Base-by-base conservation (phyloP, 2,888 invertebrate genomes). In the Oscheius sp. region DNA sequence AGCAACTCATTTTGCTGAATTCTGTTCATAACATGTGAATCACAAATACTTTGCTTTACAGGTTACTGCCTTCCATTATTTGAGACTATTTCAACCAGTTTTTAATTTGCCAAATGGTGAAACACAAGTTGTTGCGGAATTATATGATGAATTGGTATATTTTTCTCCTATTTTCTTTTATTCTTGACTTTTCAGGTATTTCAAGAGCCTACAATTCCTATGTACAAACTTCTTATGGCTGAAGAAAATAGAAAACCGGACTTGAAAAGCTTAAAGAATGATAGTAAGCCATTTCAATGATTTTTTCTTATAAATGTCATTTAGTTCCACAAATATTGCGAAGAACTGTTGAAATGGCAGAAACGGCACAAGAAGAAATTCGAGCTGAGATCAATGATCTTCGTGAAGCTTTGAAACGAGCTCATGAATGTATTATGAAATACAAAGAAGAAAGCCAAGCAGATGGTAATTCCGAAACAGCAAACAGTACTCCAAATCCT, bases 111-210 rank as follows among this genome's bases (percentile, higher is more conserved):
- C 82, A 13, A 74, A 75, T 27, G 84, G 84, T 21, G 58, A 64
- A 49, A 45, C 63, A 18, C 72, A 79, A 46, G 85, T 86, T n/a
- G 74, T 83, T 25, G 72, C 82, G n/a, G 86, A 86, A 73, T 83
- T 79, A 59, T 85, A 85, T 69, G 85, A 85, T 77, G 85, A 85
- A 75, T 76, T 85, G 27, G 85, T 80, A 46, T 63, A 70, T 73
- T 73, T 64, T 46, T 9, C 35, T 35, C 9, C 35, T 35, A 35
- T 35, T 35, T 6, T 35, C 9, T 35, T 35, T 35, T 72, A 27
- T 16, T 18, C n/a, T n/a, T n/a, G n/a, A n/a, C n/a, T 6, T 43
- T 72, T 75, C 68, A 83, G 83, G 73, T 85, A 9, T 84, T 84
- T 74, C 80, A 83, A 77, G 84, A 84, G 61, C 84, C 84, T 12